Evolutionary conservation across 2,888 invertebrate genomes (phyloP), one percentile per base, ranked within the genome.

Genomic region (Thumatha senex): DNA sequence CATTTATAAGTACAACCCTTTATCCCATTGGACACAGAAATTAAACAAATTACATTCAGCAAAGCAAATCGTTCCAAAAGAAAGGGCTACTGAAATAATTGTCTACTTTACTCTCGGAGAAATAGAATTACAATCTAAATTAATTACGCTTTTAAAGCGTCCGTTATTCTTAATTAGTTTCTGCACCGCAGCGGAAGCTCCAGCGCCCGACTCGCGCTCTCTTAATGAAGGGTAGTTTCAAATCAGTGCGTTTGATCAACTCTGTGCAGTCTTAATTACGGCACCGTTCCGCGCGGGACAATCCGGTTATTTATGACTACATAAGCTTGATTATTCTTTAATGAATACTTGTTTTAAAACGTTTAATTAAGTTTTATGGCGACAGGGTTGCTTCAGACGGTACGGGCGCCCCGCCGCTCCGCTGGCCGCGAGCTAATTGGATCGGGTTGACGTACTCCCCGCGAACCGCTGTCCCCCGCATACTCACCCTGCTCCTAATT

Each of bases 351-450:
- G 92, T 92, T 92, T 92, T 92, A 91, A 92, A 92, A 89, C 89
- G 92, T 91, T 92, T 92, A 92, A 92, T 92, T 92, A 92, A 92
- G 92, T 92, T 92, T 92, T 92, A 92, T 92, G 89, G 91, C 88
- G 91, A 91, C 92, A 88, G 89, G 83, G 82, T 84, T 83, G 87
- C 84, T 81, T 24, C 80, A 76, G 82, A 76, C 80, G 79, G 75
- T 78, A 65, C 70, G 76, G 76, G 79, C 88, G 87, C 86, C 89
- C 89, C 88, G 86, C 82, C 84, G 87, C 86, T 81, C 79, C 83
- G 86, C 85, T 86, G 88, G 90, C 89, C 90, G 85, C 91, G 81
- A 84, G 87, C 90, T 91, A 91, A 91, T 91, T 91, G 90, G 90
- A 89, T 88, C 89, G 89, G 88, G 89, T 89, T 89, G 89, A 90